These are phyloP conservation scores for Sternotherus odoratus DNA, from an alignment of 2,797 vertebrate genomes.

Conservation along the genomic window DNA sequence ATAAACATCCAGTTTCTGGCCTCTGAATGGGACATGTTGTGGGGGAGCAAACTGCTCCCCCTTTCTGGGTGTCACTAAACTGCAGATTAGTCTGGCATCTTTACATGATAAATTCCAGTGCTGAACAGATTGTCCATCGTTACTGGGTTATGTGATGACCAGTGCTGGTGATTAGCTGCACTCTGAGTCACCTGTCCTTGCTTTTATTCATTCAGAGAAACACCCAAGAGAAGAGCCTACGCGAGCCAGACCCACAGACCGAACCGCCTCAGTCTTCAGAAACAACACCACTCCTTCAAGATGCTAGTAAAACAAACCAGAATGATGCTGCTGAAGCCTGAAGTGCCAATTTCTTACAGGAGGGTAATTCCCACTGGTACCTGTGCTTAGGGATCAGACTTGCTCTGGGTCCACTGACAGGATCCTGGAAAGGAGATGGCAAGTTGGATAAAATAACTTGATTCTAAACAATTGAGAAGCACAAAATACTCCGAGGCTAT, in stretches of 20 bases:
- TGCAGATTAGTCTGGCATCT: background rate
- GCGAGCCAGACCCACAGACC: rapidly evolving
- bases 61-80: background rate
- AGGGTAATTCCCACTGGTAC: rapidly evolving
- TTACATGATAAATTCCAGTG: background rate
- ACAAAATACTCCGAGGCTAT: rapidly evolving
- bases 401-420: background rate
- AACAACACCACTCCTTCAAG: conserved; percentile 41
- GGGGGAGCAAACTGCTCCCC: background rate
- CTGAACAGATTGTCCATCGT: rapidly evolving
- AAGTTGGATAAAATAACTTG: background rate
- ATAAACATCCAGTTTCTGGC: background rate
- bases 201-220: conserved; percentile 30
- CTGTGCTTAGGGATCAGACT: background rate
- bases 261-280: background rate
- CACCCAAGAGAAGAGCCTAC: rapidly evolving
- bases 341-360: rapidly evolving
- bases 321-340: background rate
- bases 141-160: rapidly evolving
- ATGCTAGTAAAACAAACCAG: rapidly evolving
- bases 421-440: background rate
- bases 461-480: rapidly evolving
- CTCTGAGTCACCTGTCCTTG: background rate
- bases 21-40: background rate
- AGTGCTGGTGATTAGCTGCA: background rate